These are phyloP conservation scores for Drepanosiphum platanoidis DNA, from an alignment of 2,888 invertebrate species.

Conservation along the genomic window DNA sequence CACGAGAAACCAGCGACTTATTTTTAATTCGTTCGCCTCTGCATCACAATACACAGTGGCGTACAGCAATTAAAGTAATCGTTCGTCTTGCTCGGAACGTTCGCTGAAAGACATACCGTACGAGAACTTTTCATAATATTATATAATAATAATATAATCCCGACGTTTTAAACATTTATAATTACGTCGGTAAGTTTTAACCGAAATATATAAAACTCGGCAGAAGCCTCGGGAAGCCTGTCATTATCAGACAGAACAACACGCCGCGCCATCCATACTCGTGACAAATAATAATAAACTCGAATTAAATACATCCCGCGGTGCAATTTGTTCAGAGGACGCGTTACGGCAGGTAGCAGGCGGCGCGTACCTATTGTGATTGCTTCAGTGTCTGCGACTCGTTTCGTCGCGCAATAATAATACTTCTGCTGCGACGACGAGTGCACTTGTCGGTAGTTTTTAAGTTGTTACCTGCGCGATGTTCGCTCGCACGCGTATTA, in stretches of 20 bases:
- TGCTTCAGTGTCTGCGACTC: not conserved
- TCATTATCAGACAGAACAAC: not conserved
- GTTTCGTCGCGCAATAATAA: not conserved
- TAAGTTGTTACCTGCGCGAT: constrained; percentile 1
- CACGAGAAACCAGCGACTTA: too few relatives aligned
- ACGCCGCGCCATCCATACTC: too few relatives aligned
- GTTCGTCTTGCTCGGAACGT: too few relatives aligned
- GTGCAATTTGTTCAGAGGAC: too few relatives aligned
- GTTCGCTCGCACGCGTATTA: constrained; percentile 10
- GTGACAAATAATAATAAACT: constrained; percentile 23
- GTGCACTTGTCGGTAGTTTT: constrained; percentile 43
- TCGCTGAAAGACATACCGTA: too few relatives aligned
- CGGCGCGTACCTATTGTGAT: not conserved
- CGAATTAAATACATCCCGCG: constrained; percentile 3
- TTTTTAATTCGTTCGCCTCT: too few relatives aligned
- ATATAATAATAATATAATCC: too few relatives aligned
- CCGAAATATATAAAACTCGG: not conserved
- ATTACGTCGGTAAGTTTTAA: too few relatives aligned
- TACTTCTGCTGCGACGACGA: not conserved
- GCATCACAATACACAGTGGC: too few relatives aligned
- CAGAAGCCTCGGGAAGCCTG: not conserved
- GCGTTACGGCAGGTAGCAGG: not conserved
- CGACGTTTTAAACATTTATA: too few relatives aligned
- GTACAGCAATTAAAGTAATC: too few relatives aligned
- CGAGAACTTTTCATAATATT: too few relatives aligned